Percentiles rank a stretch among this genome's conserved stretches.
Evolutionary conservation across 2,797 vertebrate genomes (phyloP).

Genomic region (Amblyopsis hoosieri): DNA sequence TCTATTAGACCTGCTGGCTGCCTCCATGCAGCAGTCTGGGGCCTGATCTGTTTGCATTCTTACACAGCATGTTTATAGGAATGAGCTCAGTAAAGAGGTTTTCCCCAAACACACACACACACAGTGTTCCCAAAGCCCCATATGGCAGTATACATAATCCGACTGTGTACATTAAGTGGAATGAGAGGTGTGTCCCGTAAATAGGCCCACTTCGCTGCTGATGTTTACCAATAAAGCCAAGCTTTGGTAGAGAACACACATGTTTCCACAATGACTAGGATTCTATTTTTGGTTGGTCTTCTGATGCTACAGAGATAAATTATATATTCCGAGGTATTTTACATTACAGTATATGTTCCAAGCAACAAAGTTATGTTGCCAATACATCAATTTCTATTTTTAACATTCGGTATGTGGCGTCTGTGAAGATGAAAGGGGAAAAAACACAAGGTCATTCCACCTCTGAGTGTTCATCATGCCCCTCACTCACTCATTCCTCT

Average conservation of each 20-base stretch:
- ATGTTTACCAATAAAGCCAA: background rate
- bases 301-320: too few relatives aligned
- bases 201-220: conserved; percentile 13
- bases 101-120: conserved; percentile 9
- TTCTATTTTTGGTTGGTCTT: too few relatives aligned
- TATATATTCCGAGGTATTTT: too few relatives aligned
- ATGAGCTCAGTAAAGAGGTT: conserved; percentile 27
- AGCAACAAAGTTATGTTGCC: too few relatives aligned
- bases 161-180: conserved; percentile 8
- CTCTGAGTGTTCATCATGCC: conserved; percentile 54
- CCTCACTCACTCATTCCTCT: conserved; percentile 26
- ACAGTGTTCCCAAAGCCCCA: conserved; percentile 11
- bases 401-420: too few relatives aligned
- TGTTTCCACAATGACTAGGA: too few relatives aligned
- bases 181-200: conserved; percentile 31
- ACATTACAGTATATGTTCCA: too few relatives aligned
- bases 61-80: conserved; percentile 58
- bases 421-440: background rate
- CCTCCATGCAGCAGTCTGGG: conserved; percentile 4
- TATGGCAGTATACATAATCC: conserved; percentile 24
- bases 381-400: too few relatives aligned
- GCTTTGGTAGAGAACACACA: too few relatives aligned
- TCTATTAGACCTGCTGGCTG: conserved; percentile 14
- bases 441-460: conserved; percentile 42
- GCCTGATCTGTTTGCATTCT: conserved; percentile 67